A percentile compares a stretch with the other conserved stretches of the same genome.
Evolutionary conservation across 1,140 invertebrate genomes (phyloP).

Genomic region (Trichogramma pretiosum): DNA sequence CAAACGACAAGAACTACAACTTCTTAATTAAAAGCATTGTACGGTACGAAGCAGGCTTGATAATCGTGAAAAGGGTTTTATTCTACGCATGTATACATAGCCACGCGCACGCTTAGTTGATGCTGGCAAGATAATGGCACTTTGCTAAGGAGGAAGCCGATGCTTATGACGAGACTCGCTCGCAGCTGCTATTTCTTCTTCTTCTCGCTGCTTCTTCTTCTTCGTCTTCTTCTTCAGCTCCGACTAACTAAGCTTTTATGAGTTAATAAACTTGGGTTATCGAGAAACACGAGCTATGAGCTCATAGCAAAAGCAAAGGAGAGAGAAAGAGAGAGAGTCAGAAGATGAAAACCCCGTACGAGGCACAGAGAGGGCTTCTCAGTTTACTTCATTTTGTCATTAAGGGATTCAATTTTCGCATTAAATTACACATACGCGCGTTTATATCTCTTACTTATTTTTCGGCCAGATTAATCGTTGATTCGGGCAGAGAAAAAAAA

Average conservation of each 20-base stretch:
- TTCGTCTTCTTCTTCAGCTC: too few species aligned
- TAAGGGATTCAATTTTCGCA: neutral
- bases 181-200: too few species aligned
- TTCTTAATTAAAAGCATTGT: slow-evolving; percentile 43
- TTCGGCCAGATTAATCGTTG: neutral
- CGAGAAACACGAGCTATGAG: slow-evolving; percentile 38
- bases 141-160: too few species aligned
- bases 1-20: slow-evolving; percentile 23
- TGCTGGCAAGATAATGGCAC: too few species aligned
- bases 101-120: too few species aligned
- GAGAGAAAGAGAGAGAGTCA: too few species aligned
- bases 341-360: slow-evolving; percentile 18
- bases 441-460: neutral
- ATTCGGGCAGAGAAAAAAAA: too few species aligned
- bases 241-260: slow-evolving; percentile 41
- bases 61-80: too few species aligned
- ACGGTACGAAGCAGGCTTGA: slow-evolving; percentile 19
- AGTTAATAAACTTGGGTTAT: slow-evolving; percentile 45
- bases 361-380: neutral
- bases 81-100: too few species aligned
- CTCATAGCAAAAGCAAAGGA: too few species aligned
- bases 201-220: too few species aligned
- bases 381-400: neutral
- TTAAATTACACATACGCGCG: neutral
- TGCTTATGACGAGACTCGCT: too few species aligned